A percentile compares a stretch with the other conserved stretches of the same genome.
These are phyloP conservation scores for Dione juno DNA, from an alignment of 2,888 invertebrate species.

Conservation along the genomic window DNA sequence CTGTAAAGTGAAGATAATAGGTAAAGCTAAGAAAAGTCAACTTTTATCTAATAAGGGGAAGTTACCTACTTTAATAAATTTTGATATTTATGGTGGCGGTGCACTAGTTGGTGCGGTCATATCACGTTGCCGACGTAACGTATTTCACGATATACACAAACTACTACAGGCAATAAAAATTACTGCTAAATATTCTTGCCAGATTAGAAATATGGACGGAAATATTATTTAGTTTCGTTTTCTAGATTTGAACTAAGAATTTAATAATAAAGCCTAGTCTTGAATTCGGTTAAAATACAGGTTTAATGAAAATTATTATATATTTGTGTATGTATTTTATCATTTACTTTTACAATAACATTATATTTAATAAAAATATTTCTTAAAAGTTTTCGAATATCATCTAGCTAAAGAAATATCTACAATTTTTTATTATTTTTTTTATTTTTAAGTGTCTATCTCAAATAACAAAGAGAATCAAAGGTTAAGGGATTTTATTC, in stretches of 20 bases:
- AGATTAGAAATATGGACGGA: background rate
- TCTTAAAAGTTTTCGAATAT: no score
- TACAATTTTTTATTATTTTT: no score
- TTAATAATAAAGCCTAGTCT: background rate
- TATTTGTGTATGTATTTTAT: background rate
- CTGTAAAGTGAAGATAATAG: background rate
- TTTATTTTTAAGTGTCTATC: no score
- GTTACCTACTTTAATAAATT: constrained; percentile 10
- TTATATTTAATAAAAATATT: no score
- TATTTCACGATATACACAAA: constrained; percentile 2
- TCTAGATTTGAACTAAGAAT: background rate
- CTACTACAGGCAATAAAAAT: constrained; percentile 5
- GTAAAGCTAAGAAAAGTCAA: background rate
- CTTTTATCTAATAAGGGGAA: background rate
- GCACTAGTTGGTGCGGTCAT: constrained; percentile 1
- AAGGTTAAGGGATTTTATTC: no score
- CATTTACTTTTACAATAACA: no score
- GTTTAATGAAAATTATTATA: no score
- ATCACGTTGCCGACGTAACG: constrained; percentile 10
- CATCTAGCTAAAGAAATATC: no score
- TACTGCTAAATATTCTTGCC: constrained; percentile 10
- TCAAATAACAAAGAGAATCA: no score
- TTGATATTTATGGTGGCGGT: background rate
- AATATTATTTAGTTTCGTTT: background rate
- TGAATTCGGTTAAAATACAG: background rate